Base-by-base conservation (phyloP, 1,140 invertebrate species). In the Holotrichia oblita region DNA sequence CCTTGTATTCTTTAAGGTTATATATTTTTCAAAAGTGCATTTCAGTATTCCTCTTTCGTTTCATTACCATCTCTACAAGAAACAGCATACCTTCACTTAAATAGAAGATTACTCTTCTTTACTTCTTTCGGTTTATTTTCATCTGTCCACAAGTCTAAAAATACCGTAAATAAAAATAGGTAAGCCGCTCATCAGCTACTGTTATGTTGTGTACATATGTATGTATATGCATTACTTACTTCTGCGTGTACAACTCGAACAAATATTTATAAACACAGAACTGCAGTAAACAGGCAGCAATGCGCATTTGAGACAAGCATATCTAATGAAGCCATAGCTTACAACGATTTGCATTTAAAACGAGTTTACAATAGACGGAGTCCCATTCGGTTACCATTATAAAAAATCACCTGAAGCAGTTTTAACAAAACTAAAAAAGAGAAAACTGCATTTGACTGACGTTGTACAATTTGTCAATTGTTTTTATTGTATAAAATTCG, bases 321-420 rank as follows among this genome's bases (percentile, higher is more conserved):
- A 69, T 69, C 61, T 69, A 69, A 69, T 69, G 61, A 69, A 69
- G 61, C 27, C 61, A 14, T 69, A 69, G 61, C 61, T 69, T 69
- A 61, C 59, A 4, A 20, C n/a, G 61, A 69, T 69, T 69, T 27
- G 61, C 61, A 69, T 69, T 69, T 69, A 69, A 69, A 69, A 27
- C 61, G 24, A 69, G 61, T 27, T 69, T 69, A 69, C 61, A 69
- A 22, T 69, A 69, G 61, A 69, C 61, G 12, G 61, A 27, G 12
- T 14, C 8, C 22, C 22, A 69, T 69, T 69, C 22, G 61, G 22
- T 69, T 24, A 7, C 14, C 22, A 8, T 27, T 69, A 27, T 69
- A 69, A 69, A 69, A 64, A 69, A 22, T 14, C 1, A 69, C 61
- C 12, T 34, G 22, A 27, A 27, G 61, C 3, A 14, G 12, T 27